Evolutionary conservation across 2,888 invertebrate genomes (phyloP).

Genomic region (Cryptocephalus moraei): DNA sequence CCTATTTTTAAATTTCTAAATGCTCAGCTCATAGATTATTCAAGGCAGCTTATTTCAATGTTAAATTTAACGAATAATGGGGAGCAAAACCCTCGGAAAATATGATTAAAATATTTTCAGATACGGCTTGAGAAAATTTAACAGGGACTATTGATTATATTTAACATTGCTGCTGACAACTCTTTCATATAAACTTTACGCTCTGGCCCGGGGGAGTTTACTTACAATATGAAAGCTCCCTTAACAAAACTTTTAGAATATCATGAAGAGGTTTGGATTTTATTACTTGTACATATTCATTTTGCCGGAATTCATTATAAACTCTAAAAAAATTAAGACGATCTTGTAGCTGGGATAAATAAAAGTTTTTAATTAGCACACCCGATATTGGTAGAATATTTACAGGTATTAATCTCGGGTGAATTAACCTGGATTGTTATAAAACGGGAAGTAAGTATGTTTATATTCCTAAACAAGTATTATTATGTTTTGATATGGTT

Average conservation of each 20-base stretch:
- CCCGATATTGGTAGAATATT: no score
- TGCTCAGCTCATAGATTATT: no score
- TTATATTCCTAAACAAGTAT: no score
- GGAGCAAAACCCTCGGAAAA: constrained; percentile 22
- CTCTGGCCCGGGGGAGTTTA: constrained; percentile 31
- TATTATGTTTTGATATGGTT: no score
- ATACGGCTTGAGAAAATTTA: constrained; percentile 18
- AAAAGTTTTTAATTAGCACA: no score
- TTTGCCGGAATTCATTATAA: no score
- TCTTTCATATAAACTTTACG: constrained; percentile 35
- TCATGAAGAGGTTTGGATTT: constrained; percentile 32
- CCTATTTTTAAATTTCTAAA: no score
- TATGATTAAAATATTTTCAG: constrained; percentile 27
- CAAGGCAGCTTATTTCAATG: neutral
- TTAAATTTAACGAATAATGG: constrained; percentile 20
- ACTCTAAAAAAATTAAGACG: no score
- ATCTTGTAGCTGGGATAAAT: no score
- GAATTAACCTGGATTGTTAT: no score
- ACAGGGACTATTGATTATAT: constrained; percentile 30
- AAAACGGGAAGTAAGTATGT: no score
- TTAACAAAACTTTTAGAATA: constrained; percentile 30
- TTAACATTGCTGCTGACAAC: constrained; percentile 34
- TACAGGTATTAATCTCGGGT: no score
- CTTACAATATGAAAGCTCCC: constrained; percentile 32
- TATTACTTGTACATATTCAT: constrained; percentile 12